phyloP scores from a whole-genome alignment of 2,888 invertebrate species.

The Lissonota sp. region DNA sequence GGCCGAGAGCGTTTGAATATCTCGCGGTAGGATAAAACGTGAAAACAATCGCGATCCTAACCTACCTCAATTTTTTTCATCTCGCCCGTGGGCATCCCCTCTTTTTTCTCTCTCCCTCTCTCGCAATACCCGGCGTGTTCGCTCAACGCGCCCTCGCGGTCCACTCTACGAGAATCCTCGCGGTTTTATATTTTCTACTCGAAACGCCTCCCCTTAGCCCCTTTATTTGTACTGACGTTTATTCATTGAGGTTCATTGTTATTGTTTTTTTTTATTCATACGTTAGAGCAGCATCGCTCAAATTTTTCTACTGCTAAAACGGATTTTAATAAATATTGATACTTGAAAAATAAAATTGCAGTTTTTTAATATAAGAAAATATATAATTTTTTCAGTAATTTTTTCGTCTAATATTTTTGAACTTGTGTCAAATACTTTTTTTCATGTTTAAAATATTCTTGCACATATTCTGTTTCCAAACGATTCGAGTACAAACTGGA shows the following conservation, averaged over 20 bases:
- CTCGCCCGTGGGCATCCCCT: constrained; percentile 34
- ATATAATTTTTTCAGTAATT: neutral
- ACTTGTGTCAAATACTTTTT: neutral
- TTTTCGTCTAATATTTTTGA: neutral
- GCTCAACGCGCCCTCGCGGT: constrained; percentile 14
- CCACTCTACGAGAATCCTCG: constrained; percentile 19
- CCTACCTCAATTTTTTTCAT: constrained; percentile 63
- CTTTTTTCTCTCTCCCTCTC: neutral
- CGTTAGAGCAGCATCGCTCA: no score
- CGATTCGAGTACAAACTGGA: no score
- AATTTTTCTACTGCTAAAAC: no score
- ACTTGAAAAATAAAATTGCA: no score
- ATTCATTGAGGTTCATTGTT: neutral
- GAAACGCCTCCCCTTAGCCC: no score
- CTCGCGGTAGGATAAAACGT: neutral
- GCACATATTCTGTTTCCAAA: no score
- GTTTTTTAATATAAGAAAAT: no score
- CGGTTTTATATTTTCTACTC: neutral
- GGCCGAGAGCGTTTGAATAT: neutral
- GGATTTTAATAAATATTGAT: no score
- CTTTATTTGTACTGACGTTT: neutral
- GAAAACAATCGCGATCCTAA: constrained; percentile 36
- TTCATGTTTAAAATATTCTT: neutral
- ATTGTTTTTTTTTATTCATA: neutral
- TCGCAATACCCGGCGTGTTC: neutral